Evolutionary conservation across 2,888 invertebrate genomes (phyloP).

Genomic region (Stenoptilia bipunctidactyla): DNA sequence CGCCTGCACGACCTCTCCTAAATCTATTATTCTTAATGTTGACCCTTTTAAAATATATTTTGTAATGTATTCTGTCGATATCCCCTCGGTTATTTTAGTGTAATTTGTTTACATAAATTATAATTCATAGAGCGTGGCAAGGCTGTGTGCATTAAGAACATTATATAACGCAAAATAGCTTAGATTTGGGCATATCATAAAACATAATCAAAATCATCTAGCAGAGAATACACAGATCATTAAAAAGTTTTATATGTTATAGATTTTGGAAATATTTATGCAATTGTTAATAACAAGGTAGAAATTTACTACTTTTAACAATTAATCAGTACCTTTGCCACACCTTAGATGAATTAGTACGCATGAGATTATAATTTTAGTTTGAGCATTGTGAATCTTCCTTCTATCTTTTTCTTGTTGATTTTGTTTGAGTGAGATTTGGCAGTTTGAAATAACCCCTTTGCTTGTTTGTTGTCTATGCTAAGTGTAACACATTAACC

Average conservation of each 20-base stretch:
- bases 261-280: conserved; percentile 50
- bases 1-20: conserved; percentile 65
- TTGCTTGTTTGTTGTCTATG: conserved; percentile 25
- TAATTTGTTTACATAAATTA: conserved; percentile 59
- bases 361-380: conserved; percentile 42
- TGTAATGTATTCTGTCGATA: conserved; percentile 59
- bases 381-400: conserved; percentile 38
- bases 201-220: conserved; percentile 61
- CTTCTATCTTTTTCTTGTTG: conserved; percentile 27
- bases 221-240: conserved; percentile 60
- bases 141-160: conserved; percentile 78
- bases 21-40: conserved; percentile 45
- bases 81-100: conserved; percentile 67
- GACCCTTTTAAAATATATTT: conserved; percentile 65
- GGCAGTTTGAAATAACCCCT: conserved; percentile 33
- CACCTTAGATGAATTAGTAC: conserved; percentile 67
- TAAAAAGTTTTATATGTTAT: conserved; percentile 38
- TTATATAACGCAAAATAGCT: conserved; percentile 65
- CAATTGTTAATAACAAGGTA: conserved; percentile 45
- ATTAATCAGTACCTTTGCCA: conserved; percentile 69
- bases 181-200: conserved; percentile 60
- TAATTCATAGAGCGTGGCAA: conserved; percentile 76
- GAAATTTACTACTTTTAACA: conserved; percentile 44
- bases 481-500: conserved; percentile 37
- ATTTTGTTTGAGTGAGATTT: conserved; percentile 11